Evolutionary conservation across 2,113 vertebrate genomes (phyloP).

Genomic region (Apteryx owenii): DNA sequence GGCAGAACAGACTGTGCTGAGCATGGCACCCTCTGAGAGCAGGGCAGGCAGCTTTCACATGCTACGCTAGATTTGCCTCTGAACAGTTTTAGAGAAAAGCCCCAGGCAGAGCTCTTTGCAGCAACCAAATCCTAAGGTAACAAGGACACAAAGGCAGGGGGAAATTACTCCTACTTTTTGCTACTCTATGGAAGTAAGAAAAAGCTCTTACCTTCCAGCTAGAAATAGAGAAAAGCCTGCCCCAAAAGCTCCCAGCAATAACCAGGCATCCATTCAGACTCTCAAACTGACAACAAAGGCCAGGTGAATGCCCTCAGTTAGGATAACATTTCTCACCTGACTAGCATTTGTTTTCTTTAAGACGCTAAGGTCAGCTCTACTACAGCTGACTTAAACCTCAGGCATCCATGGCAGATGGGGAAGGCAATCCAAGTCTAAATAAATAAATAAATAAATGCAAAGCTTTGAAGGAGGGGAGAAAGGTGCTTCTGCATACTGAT

Average conservation of each 20-base stretch:
- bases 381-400: background rate
- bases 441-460: background rate
- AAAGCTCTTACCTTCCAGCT: background rate
- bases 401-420: background rate
- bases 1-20: background rate
- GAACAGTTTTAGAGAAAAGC: background rate
- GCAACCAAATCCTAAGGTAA: background rate
- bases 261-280: fast-evolving
- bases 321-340: background rate
- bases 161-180: background rate
- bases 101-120: background rate
- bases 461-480: background rate
- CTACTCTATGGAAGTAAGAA: background rate
- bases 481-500: background rate
- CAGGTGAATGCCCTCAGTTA: background rate
- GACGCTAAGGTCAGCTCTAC: background rate
- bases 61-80: background rate
- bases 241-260: background rate
- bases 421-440: background rate
- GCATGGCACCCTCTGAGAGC: fast-evolving
- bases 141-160: background rate
- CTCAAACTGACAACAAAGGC: background rate
- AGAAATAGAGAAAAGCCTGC: background rate
- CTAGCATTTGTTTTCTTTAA: background rate
- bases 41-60: fast-evolving